Evolutionary conservation across 2,888 invertebrate species (phyloP).

Genomic region (Galeruca laticollis): DNA sequence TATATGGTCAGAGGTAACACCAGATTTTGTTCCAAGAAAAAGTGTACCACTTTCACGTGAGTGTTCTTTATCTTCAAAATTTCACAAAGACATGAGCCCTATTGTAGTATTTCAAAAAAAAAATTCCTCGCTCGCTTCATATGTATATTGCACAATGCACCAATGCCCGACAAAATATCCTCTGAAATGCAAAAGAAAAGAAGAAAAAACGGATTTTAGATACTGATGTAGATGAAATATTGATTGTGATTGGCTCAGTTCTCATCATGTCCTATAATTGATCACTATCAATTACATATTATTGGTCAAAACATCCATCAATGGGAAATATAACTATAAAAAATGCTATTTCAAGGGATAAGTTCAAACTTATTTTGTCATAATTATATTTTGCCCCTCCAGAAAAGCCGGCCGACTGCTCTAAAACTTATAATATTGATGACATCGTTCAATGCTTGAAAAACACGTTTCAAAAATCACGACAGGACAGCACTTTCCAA

Average conservation of each 20-base stretch:
- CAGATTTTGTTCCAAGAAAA: constrained; percentile 24
- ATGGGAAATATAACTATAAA: constrained; percentile 23
- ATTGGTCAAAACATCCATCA: constrained; percentile 20
- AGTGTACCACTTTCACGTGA: constrained; percentile 14
- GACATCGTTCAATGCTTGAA: too few relatives aligned
- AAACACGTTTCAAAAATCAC: too few relatives aligned
- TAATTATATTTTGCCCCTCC: too few relatives aligned
- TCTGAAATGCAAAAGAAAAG: background rate
- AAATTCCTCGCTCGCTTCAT: background rate
- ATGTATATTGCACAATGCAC: too few relatives aligned
- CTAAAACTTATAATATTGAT: too few relatives aligned
- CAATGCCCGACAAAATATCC: constrained; percentile 5
- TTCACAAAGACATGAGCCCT: constrained; percentile 20
- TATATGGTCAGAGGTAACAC: constrained; percentile 17
- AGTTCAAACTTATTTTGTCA: too few relatives aligned
- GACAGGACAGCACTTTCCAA: too few relatives aligned
- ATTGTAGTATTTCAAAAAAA: constrained; percentile 1
- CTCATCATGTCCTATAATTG: too few relatives aligned
- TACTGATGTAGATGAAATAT: constrained; percentile 20
- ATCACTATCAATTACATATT: constrained; percentile 21
- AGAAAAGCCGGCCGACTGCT: too few relatives aligned
- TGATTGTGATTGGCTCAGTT: constrained; percentile 16
- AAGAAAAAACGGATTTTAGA: constrained; percentile 17
- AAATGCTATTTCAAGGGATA: too few relatives aligned
- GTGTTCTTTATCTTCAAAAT: constrained; percentile 20